Conservation (phyloP, 2,113 vertebrate genomes). For the Anarrhichthys ocellatus region DNA sequence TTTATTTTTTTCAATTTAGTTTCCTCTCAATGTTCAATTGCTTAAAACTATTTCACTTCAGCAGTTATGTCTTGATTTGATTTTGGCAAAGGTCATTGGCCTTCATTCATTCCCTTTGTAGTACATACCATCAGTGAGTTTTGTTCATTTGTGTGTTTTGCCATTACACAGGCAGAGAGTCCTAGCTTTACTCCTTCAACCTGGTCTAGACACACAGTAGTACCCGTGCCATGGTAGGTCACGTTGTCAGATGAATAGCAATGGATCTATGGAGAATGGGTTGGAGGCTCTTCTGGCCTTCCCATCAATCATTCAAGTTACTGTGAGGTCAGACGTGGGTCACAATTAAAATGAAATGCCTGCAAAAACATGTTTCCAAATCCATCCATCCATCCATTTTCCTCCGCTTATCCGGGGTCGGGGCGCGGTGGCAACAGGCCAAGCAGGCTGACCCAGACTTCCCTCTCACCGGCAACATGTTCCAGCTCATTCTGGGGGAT, state of each 20-base stretch:
- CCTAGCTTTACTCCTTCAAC: slow-evolving; percentile 18
- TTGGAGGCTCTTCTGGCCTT: slow-evolving; percentile 43
- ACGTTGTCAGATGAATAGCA: slow-evolving; percentile 33
- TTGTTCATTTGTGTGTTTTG: slow-evolving; percentile 36
- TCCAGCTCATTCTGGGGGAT: no score
- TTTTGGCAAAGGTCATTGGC: slow-evolving; percentile 20
- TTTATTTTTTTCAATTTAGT: slow-evolving; percentile 20
- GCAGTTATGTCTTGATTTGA: slow-evolving; percentile 15
- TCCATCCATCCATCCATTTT: no score
- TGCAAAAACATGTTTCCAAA: slow-evolving; percentile 15
- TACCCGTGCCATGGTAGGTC: slow-evolving; percentile 8
- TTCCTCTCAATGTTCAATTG: not conserved
- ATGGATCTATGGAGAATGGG: slow-evolving; percentile 51
- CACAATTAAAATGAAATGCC: not conserved
- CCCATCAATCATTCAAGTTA: slow-evolving; percentile 55
- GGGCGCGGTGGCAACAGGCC: no score
- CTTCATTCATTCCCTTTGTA: slow-evolving; percentile 22
- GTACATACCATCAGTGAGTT: slow-evolving; percentile 19
- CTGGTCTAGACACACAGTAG: slow-evolving; percentile 2
- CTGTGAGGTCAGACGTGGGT: slow-evolving; percentile 27
- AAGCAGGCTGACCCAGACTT: no score
- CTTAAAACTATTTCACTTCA: slow-evolving; percentile 2
- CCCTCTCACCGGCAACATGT: no score
- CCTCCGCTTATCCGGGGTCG: no score
- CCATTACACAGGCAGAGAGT: slow-evolving; percentile 5